Percentiles rank a stretch among this genome's conserved stretches.
These are phyloP conservation scores for Balearica regulorum DNA, from an alignment of 2,797 vertebrate species.

Conservation along the genomic window DNA sequence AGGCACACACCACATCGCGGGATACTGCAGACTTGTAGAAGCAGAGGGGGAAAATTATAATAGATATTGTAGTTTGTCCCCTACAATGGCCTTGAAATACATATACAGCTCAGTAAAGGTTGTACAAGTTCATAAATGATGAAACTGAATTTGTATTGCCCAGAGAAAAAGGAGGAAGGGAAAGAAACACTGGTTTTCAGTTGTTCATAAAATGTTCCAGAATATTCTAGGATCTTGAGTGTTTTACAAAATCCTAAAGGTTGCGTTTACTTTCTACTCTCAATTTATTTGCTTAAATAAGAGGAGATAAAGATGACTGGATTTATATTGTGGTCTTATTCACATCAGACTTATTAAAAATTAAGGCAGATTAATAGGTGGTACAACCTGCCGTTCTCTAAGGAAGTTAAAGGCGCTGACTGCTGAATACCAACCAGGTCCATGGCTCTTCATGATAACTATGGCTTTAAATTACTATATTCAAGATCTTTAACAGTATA, in stretches of 20 bases:
- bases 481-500: background rate
- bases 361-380: background rate
- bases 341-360: background rate
- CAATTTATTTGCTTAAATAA: background rate
- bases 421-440: background rate
- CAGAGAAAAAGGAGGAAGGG: background rate
- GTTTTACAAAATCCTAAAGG: background rate
- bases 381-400: background rate
- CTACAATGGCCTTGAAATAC: background rate
- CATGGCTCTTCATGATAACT: background rate
- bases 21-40: background rate
- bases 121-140: background rate
- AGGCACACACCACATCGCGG: background rate
- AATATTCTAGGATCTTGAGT: background rate
- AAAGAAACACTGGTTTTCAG: background rate
- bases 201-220: background rate
- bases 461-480: background rate
- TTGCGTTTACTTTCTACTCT: background rate
- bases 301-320: background rate
- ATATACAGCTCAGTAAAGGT: background rate
- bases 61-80: background rate
- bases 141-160: background rate
- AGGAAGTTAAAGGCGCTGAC: background rate
- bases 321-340: background rate
- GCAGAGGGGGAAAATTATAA: background rate